Evolutionary conservation across 1,140 invertebrate species (phyloP), one percentile per base, ranked within the genome.

Genomic region (Caerostris extrusa): DNA sequence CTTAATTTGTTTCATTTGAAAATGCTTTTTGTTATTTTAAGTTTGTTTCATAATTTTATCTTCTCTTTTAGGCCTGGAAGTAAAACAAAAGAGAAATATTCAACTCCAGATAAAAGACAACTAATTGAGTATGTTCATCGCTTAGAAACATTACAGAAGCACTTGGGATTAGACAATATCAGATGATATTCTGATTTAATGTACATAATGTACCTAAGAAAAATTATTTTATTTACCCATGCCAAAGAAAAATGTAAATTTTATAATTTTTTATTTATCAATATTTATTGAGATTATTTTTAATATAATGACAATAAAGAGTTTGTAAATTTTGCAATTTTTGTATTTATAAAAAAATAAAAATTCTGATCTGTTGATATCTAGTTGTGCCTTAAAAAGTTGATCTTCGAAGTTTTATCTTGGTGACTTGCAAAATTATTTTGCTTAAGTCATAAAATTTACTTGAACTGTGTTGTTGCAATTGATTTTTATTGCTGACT

Each of bases 211-310:
- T 83, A 56, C 77, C 53, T 67, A 58, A 93, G 60, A 87, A 58
- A 34, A 71, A 10, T 53, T 58, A 67, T 83, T 92, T 60, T 57
- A 67, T 93, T 93, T 87, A 69, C 57, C 71, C 10, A 87, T 86
- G 83, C 91, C 91, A 93, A 93, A 93, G 91, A 82, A 71, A 77
- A 77, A 69, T 93, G 50, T 64, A 85, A 55, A 82, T 82, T 90
- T 71, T 61, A 14, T 91, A 6, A 55, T 53, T 50, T 82, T 91
- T 90, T 71, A 34, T 57, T 90, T 19, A 55, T 91, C 19, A 91
- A 77, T 77, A 85, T 85, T 85, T 85, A 85, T 85, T 19, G 55
- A 85, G 57, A 85, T 85, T 85, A 64, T 88, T 88, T 88, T 64
- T 85, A 61, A 88, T 64, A 61, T 50, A 53, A 53, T 67, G 6